Base-by-base conservation (phyloP, 1,140 invertebrate species). In the Dendrolimus kikuchii region DNA sequence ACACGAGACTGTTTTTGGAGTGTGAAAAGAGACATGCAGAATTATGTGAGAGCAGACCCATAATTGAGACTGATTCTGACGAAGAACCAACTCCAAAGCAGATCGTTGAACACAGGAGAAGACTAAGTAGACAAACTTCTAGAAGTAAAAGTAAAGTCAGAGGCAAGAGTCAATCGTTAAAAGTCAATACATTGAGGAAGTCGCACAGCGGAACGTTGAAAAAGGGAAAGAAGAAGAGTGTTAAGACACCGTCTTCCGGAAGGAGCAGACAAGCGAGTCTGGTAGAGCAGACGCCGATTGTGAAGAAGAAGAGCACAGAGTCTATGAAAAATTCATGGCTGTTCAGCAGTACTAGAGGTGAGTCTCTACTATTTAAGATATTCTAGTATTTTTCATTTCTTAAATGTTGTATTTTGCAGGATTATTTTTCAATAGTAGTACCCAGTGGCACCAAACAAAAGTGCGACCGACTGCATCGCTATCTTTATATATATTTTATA, bases 61-160 rank as follows among this genome's bases (percentile, higher is more conserved):
- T 74, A 0, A 71, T 74, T n/a, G 82, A 84, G 9, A 77, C 78
- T 1, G 82, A 86, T 52, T 75, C 81, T 0, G 86, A 88, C 9
- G 85, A 87, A 46, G 81, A 81, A 46, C 59, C 74, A 7, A 66
- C 70, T 6, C 71, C 73, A 5, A 81, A 77, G 59, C 41, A 74
- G n/a, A 62, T 74, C 5, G 72, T 68, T n/a, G 79, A 86, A 53
- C 81, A 83, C 41, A 74, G 81, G 52, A 71, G 83, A 48, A 74
- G 81, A 52, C 64, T 86, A 5, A 86, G 83, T 56, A 64, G 83
- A 51, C 81, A 84, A 46, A 81, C 83, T 37, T 86, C 83, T 40
- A 81, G 83, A 62, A 81, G 80, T 64, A 86, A 84, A 54, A 86
- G 83, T 46, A 86, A 86, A 64, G 80, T 74, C 5, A 57, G 83